phyloP scores from a whole-genome alignment of 2,888 invertebrate species.

The Drosophila cyrtoloma region DNA sequence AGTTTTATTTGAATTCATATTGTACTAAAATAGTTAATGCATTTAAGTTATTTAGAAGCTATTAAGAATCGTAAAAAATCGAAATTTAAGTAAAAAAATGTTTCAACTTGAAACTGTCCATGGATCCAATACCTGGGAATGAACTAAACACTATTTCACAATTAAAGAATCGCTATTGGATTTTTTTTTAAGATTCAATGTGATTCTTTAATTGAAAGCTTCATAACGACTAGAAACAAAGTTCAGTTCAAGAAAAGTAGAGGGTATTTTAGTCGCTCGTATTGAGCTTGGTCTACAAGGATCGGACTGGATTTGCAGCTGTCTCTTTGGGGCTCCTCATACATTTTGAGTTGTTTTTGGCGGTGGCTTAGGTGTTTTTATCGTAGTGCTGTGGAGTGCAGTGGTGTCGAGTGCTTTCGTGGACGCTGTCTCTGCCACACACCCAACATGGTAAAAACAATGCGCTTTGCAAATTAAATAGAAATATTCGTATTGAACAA shows the following conservation, averaged over 20 bases:
- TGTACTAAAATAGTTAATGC: not conserved
- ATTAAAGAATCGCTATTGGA: not conserved
- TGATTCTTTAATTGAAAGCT: not conserved
- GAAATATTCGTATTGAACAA: conserved; percentile 72
- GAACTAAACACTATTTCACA: not conserved
- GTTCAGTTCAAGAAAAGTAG: not conserved
- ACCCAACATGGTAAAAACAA: conserved; percentile 53
- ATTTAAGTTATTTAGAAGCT: not conserved
- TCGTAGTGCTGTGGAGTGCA: not conserved
- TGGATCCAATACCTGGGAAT: not conserved
- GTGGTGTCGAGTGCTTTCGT: conserved; percentile 14
- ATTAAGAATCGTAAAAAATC: not conserved
- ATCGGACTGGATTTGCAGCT: conserved; percentile 16
- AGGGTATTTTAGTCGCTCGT: not conserved
- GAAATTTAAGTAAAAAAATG: not conserved
- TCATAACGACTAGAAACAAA: not conserved
- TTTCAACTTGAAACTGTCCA: not conserved
- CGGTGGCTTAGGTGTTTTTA: conserved; percentile 1
- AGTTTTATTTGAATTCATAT: not conserved
- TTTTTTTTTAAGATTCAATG: not conserved
- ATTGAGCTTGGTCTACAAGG: conserved; percentile 10
- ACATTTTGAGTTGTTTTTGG: not conserved
- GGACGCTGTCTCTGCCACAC: conserved; percentile 23
- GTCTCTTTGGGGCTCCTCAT: conserved; percentile 4
- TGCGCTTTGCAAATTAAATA: conserved; percentile 70